Evolutionary conservation across 2,888 invertebrate species (phyloP).

Genomic region (Temnothorax ravouxi): DNA sequence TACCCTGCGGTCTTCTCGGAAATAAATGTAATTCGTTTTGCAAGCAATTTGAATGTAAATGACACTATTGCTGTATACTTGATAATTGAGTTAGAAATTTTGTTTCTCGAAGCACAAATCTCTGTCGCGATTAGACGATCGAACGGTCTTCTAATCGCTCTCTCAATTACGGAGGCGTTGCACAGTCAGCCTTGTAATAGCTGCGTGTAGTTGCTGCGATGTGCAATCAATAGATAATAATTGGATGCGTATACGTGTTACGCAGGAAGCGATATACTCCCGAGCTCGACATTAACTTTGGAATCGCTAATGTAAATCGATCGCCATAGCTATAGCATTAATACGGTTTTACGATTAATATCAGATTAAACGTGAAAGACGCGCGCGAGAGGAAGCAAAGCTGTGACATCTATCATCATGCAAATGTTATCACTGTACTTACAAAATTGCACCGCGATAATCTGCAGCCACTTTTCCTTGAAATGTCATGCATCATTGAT

Average conservation of each 20-base stretch:
- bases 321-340: background rate
- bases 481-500: background rate
- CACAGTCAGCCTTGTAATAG: constrained; percentile 46
- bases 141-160: constrained; percentile 56
- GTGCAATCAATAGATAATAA: constrained; percentile 61
- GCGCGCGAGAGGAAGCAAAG: background rate
- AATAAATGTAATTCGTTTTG: background rate
- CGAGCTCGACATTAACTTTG: constrained; percentile 37
- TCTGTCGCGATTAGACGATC: constrained; percentile 55
- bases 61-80: background rate
- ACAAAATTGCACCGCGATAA: background rate
- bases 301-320: constrained; percentile 15
- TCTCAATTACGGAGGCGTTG: constrained; percentile 52
- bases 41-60: background rate
- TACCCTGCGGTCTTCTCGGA: background rate
- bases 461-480: background rate
- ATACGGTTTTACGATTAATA: constrained; percentile 4
- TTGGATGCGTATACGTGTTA: constrained; percentile 48
- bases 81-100: constrained; percentile 2
- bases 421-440: background rate
- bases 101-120: constrained; percentile 45
- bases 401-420: constrained; percentile 14
- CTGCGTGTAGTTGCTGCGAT: constrained; percentile 11
- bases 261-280: constrained; percentile 21
- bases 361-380: background rate